Conservation (phyloP, 2,888 invertebrate genomes). For the Heliconius charithonia region DNA sequence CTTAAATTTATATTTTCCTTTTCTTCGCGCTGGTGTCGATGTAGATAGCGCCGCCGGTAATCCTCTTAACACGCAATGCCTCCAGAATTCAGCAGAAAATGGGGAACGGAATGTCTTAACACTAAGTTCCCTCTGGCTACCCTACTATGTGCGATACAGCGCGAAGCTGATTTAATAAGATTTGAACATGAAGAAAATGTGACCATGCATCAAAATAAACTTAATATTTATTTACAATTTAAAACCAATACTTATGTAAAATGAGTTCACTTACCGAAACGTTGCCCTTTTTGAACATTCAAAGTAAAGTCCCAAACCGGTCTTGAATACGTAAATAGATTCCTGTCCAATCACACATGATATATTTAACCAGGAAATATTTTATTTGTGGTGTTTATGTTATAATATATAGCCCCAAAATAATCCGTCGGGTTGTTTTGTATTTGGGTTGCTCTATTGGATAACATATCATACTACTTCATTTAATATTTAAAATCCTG, state of each 20-base stretch:
- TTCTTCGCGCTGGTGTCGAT: too few species aligned
- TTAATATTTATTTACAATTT: background rate
- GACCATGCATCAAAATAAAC: background rate
- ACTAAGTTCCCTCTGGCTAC: too few species aligned
- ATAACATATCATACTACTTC: background rate
- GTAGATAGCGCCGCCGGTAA: too few species aligned
- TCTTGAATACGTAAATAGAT: conserved; percentile 39
- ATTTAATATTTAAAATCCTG: background rate
- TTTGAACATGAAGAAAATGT: conserved; percentile 11
- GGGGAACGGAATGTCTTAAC: too few species aligned
- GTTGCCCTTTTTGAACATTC: conserved; percentile 30
- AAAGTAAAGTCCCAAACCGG: conserved; percentile 29
- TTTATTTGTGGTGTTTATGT: conserved; percentile 14
- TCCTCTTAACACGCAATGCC: too few species aligned
- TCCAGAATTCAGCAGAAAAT: too few species aligned
- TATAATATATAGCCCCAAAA: too few species aligned
- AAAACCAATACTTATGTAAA: conserved; percentile 16
- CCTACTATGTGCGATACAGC: too few species aligned
- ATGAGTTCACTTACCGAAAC: conserved; percentile 11
- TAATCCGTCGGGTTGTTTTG: background rate
- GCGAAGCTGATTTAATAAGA: background rate
- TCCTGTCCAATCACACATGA: conserved; percentile 38
- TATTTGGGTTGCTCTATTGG: conserved; percentile 4
- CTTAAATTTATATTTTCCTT: too few species aligned
- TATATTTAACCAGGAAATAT: conserved; percentile 38